Conservation (phyloP, 2,888 invertebrate genomes). For the Orchesella flavescens region DNA sequence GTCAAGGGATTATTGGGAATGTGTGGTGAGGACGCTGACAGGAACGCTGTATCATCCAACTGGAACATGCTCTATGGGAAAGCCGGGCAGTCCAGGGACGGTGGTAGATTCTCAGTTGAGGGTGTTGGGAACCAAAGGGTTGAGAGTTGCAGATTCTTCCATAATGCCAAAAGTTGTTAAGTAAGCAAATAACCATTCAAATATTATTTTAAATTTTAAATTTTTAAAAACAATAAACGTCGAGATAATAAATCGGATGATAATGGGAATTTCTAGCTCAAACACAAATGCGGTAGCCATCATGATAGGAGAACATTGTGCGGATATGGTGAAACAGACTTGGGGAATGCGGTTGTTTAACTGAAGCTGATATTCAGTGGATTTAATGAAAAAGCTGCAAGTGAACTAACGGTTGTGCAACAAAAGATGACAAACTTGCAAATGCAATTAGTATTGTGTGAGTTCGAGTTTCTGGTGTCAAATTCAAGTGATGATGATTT, state of each 20-base stretch:
- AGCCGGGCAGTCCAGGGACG: conserved; percentile 13
- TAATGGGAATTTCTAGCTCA: conserved; percentile 27
- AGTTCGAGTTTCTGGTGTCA: too few relatives aligned
- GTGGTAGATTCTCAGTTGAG: conserved; percentile 58
- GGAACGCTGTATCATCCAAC: conserved; percentile 42
- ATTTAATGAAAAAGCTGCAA: too few relatives aligned
- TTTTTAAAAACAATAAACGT: too few relatives aligned
- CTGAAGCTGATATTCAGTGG: too few relatives aligned
- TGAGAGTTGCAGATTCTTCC: conserved; percentile 22
- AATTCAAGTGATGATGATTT: too few relatives aligned
- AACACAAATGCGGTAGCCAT: conserved; percentile 34
- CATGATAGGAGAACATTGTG: conserved; percentile 33
- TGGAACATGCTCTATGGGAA: conserved; percentile 59
- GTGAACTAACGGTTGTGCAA: too few relatives aligned
- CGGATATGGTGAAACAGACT: conserved; percentile 25
- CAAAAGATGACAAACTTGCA: too few relatives aligned
- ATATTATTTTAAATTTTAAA: too few relatives aligned
- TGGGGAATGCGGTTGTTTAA: too few relatives aligned
- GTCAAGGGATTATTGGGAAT: conserved; percentile 45
- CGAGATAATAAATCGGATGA: too few relatives aligned
- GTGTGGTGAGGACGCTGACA: conserved; percentile 11
- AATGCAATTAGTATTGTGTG: too few relatives aligned
- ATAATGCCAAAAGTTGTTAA: conserved; percentile 33
- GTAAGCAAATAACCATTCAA: conserved; percentile 10
- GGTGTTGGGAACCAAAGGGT: conserved; percentile 18